A percentile compares a stretch with the other conserved stretches of the same genome.
These are phyloP conservation scores for Oreochromis niloticus DNA, from an alignment of 2,113 vertebrate genomes.

Conservation along the genomic window DNA sequence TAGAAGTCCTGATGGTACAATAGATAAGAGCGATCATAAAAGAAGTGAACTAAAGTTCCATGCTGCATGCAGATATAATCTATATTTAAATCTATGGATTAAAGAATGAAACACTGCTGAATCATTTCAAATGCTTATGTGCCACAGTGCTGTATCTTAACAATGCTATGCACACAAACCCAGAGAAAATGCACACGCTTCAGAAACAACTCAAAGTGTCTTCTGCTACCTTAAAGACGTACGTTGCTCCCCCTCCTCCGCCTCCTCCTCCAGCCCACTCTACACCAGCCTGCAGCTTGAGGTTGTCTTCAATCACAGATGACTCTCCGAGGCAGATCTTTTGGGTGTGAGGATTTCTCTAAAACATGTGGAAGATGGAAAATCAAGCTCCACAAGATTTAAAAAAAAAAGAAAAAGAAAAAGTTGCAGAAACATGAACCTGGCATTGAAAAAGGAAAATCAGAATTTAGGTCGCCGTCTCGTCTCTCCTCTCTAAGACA, in stretches of 20 bases:
- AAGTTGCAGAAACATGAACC: neutral
- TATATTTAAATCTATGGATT: neutral
- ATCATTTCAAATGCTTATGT: neutral
- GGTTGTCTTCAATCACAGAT: constrained; percentile 79
- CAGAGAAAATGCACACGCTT: neutral
- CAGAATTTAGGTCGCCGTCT: neutral
- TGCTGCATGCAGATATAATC: neutral
- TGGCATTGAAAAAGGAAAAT: neutral
- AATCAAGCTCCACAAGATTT: neutral
- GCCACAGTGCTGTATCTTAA: neutral
- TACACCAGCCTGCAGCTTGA: constrained; percentile 39
- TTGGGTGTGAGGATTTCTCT: constrained; percentile 78
- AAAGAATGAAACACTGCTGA: neutral
- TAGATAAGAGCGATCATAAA: neutral
- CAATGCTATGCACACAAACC: neutral
- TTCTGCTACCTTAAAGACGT: constrained; percentile 77
- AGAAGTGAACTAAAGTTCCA: neutral
- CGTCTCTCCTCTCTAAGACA: neutral
- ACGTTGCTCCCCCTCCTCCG: constrained; percentile 85
- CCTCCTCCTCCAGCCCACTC: constrained; percentile 86
- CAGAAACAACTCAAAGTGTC: neutral
- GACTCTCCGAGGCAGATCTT: constrained; percentile 85
- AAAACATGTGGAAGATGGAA: neutral
- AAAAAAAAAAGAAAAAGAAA: neutral
- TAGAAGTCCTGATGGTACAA: neutral